Evolutionary conservation across 2,113 vertebrate genomes (phyloP), one percentile per base, ranked within the genome.

Genomic region (Ovibos moschatus): DNA sequence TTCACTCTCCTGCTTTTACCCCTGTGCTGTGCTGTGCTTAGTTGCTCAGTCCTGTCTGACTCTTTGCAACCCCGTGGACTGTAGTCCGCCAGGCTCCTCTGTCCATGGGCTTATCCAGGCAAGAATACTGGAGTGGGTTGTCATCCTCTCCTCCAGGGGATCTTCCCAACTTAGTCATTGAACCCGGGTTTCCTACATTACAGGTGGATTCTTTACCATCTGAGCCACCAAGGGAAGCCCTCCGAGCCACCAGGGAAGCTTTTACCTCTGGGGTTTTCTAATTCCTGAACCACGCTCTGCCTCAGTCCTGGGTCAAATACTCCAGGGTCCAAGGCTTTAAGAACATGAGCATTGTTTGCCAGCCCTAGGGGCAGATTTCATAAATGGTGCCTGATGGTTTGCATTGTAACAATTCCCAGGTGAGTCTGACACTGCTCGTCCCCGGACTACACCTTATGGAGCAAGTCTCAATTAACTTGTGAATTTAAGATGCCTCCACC

Each of bases 1-100:
- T 64, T 21, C 17, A 30, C 10, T n/a, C 28, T 93, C 23, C 7
- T 27, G 6, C 43, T 30, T 91, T 28, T 33, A 13, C 7, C 6
- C n/a, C 19, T 67, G 5, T 23, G n/a, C 19, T n/a, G 16, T 17
- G 33, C 62, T 12, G n/a, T 23, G 36, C 5, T 40, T 40, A 71
- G 67, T 40, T 23, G 19, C 67, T 40, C 67, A 40, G 2, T 40
- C 19, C 5, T 13, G 10, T 74, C n/a, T 1, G 0, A 23, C 67
- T 74, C 67, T n/a, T 67, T 40, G 19, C 2, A 1, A 40, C 67
- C 67, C 19, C n/a, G 23, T 12, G 67, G 67, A 40, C 67, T 74
- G 2, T 23, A 71, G 67, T 23, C 19, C 1, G 0, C 10, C n/a
- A 74, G n/a, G 5, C n/a, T 71, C 67, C n/a, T 40, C 67, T 23